Conservation (phyloP, 64 coral and sea anemone genomes). For the Stichodactyla helianthus region DNA sequence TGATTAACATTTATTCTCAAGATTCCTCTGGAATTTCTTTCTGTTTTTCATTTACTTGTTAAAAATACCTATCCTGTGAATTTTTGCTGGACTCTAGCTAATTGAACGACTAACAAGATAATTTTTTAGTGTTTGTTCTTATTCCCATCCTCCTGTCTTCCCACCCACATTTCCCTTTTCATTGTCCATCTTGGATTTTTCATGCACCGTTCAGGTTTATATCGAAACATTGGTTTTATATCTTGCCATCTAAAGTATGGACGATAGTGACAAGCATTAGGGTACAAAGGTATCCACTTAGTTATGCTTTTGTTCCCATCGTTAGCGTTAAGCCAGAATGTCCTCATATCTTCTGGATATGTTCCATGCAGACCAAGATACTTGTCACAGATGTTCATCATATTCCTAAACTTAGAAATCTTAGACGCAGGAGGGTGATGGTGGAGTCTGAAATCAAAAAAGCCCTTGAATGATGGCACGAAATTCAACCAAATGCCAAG, state of each 20-base stretch:
- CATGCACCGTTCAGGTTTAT: background rate
- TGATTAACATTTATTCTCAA: no score
- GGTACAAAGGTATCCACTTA: background rate
- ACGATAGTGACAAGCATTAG: background rate
- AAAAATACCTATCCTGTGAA: no score
- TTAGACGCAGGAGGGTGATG: constrained; percentile 5
- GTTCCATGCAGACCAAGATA: background rate
- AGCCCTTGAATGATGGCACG: background rate
- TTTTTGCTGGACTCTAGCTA: no score
- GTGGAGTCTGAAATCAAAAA: background rate
- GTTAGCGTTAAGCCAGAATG: background rate
- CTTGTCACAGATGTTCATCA: constrained; percentile 15
- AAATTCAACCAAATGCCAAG: constrained; percentile 30
- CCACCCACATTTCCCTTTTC: background rate
- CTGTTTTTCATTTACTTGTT: no score
- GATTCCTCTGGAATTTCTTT: no score
- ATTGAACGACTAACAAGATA: no score
- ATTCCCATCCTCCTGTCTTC: background rate
- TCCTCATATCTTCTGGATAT: constrained; percentile 16
- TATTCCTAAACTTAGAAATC: background rate
- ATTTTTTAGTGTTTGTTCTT: background rate
- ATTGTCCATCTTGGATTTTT: constrained; percentile 15
- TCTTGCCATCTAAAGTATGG: constrained; percentile 3
- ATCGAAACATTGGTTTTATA: background rate
- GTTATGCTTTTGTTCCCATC: background rate